phyloP scores from a whole-genome alignment of 2,113 vertebrate genomes.

The Cebus imitator region DNA sequence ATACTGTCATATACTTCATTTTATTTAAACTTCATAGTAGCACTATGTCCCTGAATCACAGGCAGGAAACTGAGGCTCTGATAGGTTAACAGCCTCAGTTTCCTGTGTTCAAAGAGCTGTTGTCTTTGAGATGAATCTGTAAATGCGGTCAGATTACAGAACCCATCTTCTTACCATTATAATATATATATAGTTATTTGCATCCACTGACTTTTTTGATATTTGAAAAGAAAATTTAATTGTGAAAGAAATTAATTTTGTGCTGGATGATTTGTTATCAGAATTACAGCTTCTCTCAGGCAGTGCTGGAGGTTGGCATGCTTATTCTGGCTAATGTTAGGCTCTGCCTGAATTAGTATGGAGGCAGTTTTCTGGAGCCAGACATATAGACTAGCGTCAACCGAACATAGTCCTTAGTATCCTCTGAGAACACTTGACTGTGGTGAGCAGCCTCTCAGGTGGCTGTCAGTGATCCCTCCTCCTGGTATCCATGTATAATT shows the following conservation, averaged over 20 bases:
- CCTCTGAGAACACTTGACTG: not conserved
- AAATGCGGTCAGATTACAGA: not conserved
- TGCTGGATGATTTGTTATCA: not conserved
- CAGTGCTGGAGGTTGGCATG: too few species aligned
- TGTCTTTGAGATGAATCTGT: slow-evolving; percentile 1
- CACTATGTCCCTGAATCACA: not conserved
- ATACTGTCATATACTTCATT: not conserved
- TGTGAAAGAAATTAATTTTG: not conserved
- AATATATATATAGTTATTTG: not conserved
- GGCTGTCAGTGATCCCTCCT: not conserved
- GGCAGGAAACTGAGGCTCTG: not conserved
- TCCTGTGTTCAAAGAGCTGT: slow-evolving; percentile 3
- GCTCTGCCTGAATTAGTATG: not conserved
- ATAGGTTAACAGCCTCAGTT: not conserved
- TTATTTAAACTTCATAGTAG: not conserved
- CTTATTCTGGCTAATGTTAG: not conserved
- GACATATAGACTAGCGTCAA: not conserved
- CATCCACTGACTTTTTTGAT: not conserved
- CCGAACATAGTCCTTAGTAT: not conserved
- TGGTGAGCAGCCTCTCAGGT: not conserved
- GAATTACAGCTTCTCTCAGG: not conserved
- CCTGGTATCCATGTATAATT: not conserved
- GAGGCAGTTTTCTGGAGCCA: not conserved
- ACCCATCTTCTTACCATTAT: not conserved
- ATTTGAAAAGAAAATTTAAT: slow-evolving; percentile 33